A percentile compares a stretch with the other conserved stretches of the same genome.
phyloP scores from a whole-genome alignment of 2,888 invertebrate genomes.

The Pharmacophagus antenor region DNA sequence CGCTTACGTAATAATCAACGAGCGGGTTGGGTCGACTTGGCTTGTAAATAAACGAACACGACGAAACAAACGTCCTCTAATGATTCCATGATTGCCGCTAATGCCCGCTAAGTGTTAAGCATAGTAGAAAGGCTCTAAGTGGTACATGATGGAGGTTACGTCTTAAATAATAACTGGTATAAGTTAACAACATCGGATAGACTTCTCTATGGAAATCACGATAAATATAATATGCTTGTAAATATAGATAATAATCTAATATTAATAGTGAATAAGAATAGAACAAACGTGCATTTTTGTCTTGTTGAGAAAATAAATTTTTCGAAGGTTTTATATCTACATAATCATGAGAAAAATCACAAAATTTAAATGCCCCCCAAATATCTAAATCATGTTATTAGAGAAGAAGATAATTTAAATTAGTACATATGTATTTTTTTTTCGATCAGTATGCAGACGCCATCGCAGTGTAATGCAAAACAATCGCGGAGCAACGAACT shows the following conservation, averaged over 20 bases:
- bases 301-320: no score
- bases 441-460: constrained; percentile 67
- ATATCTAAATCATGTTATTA: not conserved
- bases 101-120: not conserved
- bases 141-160: not conserved
- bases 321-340: no score
- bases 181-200: not conserved
- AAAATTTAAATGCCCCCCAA: not conserved
- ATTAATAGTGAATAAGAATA: not conserved
- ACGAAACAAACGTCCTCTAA: constrained; percentile 5
- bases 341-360: no score
- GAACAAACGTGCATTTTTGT: not conserved
- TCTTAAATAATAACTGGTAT: not conserved
- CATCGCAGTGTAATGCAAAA: constrained; percentile 63
- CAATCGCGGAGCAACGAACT: constrained; percentile 72
- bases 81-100: constrained; percentile 1
- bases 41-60: constrained; percentile 38
- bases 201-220: not conserved
- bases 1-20: constrained; percentile 43
- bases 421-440: not conserved
- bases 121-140: not conserved
- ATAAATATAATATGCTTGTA: not conserved
- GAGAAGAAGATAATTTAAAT: not conserved
- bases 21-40: constrained; percentile 44
- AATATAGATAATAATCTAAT: no score